Base-by-base conservation (phyloP, 2,797 vertebrate species). In the Setipinna tenuifilis region DNA sequence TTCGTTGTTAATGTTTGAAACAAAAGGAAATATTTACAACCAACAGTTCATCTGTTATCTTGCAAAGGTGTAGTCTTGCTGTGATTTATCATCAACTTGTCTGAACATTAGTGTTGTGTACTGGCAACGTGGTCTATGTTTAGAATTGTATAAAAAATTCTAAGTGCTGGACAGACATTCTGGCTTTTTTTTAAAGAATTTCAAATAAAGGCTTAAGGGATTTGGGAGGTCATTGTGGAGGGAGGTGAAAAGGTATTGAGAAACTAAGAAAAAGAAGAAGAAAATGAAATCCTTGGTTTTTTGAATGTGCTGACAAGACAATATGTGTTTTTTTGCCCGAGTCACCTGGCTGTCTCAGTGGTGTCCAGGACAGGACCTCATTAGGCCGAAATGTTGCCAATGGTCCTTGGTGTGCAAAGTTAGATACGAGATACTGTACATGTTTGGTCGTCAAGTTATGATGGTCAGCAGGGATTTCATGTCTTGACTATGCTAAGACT, bases 301-400 rank as follows among this genome's bases (percentile, higher is more conserved):
- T 23, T 41, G 7, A 35, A 84, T 44, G 35, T 84, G 83, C 62
- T 84, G 83, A 61, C 62, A n/a, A 83, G 25, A 62, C 61, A 54
- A 75, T 50, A 71, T 41, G 58, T 21, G 14, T 59, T 59, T 25
- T 44, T 71, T 14, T 54, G 50, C 44, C 83, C 54, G 83, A 71
- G 44, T 44, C 28, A 75, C 65, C 31, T 14, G 78, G 6, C 28
- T 14, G 78, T 12, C 23, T 6, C 25, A 48, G 19, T 6, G 65
- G 46, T 44, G 61, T 80, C 48, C 5, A 14, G 7, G 3, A 58
- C n/a, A 28, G 21, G 10, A 61, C 58, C 58, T 59, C 58, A 59
- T 59, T 59, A 19, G 16, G 58, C 1, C 5, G 17, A 17, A 59
- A 59, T 21, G 17, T 5, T 19, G 58, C 19, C 58, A 17, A 21